A percentile compares a stretch with the other conserved stretches of the same genome.
These are phyloP conservation scores for Drymodes brunneopygia DNA, from an alignment of 2,113 vertebrate species.

Conservation along the genomic window DNA sequence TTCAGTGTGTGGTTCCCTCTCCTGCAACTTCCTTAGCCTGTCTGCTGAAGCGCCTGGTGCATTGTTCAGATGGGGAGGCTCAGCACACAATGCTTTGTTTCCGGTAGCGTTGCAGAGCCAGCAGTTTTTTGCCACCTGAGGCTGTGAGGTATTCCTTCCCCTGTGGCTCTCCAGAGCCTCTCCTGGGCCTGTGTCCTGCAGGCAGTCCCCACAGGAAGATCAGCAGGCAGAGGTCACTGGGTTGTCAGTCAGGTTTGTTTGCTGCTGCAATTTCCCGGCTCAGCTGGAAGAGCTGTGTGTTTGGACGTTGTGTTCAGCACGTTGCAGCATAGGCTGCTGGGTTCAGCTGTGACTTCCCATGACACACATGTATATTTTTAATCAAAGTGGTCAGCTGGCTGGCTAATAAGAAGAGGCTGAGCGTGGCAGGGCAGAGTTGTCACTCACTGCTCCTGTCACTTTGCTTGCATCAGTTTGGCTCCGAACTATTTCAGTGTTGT, in stretches of 20 bases:
- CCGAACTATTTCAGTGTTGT: not conserved
- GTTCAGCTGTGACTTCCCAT: conserved; percentile 10
- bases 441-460: not conserved
- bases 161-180: not conserved
- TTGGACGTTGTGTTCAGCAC: conserved; percentile 24
- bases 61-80: not conserved
- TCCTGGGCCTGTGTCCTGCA: not conserved
- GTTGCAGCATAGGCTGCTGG: not conserved
- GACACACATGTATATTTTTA: conserved; percentile 23
- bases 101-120: not conserved
- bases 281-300: not conserved
- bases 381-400: conserved; percentile 4
- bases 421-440: not conserved
- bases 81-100: not conserved
- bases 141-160: not conserved
- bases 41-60: not conserved
- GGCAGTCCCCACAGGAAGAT: not conserved
- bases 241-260: conserved; percentile 3
- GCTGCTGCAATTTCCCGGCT: not conserved
- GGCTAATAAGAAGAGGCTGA: not conserved
- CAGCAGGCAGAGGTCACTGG: not conserved
- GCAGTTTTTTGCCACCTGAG: not conserved
- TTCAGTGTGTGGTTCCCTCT: not conserved
- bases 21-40: not conserved
- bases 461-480: not conserved